phyloP scores from a whole-genome alignment of 2,113 vertebrate species.

The Myotis davidii region DNA sequence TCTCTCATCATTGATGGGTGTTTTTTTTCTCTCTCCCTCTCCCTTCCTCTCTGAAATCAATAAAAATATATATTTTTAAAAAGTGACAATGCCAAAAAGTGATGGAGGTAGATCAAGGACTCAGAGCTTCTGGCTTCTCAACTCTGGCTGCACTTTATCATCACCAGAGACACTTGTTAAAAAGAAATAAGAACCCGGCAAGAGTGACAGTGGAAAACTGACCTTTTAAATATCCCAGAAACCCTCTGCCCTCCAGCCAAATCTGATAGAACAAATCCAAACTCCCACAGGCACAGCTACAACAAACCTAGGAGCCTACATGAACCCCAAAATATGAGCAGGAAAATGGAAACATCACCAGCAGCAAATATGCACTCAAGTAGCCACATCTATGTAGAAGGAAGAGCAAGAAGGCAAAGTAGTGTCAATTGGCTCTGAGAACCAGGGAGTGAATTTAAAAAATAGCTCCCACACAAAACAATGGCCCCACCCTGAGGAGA shows the following conservation, averaged over 20 bases:
- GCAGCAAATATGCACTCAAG: accelerated
- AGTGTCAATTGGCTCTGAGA: neutral
- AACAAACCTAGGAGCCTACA: neutral
- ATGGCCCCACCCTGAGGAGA: neutral
- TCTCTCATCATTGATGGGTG: no score
- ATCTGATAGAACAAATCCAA: neutral
- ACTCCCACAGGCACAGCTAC: neutral
- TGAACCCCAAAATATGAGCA: neutral
- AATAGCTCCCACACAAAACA: neutral
- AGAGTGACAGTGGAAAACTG: neutral
- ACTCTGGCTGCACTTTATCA: neutral
- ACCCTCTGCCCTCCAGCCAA: neutral
- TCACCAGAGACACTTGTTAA: neutral
- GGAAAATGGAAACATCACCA: neutral
- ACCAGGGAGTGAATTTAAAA: neutral
- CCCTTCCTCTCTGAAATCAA: no score
- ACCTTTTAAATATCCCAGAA: neutral
- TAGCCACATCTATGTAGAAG: neutral
- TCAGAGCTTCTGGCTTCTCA: neutral
- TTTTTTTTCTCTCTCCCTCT: no score
- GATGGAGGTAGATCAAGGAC: neutral
- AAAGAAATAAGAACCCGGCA: neutral
- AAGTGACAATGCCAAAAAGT: neutral
- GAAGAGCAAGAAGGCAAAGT: neutral
- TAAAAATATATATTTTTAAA: neutral